phyloP scores from a whole-genome alignment of 2,797 vertebrate species.

The Garrulus glandarius region DNA sequence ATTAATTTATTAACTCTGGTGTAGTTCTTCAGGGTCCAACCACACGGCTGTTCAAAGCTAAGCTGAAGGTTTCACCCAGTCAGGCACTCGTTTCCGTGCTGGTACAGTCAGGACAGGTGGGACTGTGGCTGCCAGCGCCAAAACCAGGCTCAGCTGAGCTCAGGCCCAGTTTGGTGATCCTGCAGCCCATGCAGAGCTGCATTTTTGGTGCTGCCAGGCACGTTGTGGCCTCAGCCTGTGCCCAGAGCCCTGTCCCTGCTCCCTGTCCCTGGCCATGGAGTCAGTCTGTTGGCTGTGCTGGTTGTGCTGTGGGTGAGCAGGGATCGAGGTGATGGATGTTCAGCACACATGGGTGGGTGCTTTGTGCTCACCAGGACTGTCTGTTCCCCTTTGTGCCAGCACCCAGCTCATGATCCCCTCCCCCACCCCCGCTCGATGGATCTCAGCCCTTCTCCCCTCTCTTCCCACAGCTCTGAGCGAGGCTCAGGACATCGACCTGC shows the following conservation, averaged over 20 bases:
- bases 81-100: not conserved
- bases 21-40: not conserved
- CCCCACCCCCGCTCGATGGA: not conserved
- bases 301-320: not conserved
- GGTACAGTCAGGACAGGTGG: not conserved
- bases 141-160: not conserved
- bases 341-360: not conserved
- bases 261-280: rapidly evolving
- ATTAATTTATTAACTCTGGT: not conserved
- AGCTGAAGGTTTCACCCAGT: not conserved
- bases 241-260: not conserved
- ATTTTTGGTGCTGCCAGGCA: not conserved
- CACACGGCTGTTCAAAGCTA: not conserved
- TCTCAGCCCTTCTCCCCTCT: not conserved
- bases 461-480: conserved; percentile 82
- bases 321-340: not conserved
- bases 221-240: not conserved
- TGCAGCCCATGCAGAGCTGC: not conserved
- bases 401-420: not conserved
- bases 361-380: not conserved
- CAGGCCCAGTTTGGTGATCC: not conserved
- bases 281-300: not conserved
- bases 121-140: not conserved
- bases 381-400: not conserved
- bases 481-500: conserved; percentile 81